Evolutionary conservation across 2,888 invertebrate genomes (phyloP), one percentile per base, ranked within the genome.

Genomic region (Eubasilissa splendida): DNA sequence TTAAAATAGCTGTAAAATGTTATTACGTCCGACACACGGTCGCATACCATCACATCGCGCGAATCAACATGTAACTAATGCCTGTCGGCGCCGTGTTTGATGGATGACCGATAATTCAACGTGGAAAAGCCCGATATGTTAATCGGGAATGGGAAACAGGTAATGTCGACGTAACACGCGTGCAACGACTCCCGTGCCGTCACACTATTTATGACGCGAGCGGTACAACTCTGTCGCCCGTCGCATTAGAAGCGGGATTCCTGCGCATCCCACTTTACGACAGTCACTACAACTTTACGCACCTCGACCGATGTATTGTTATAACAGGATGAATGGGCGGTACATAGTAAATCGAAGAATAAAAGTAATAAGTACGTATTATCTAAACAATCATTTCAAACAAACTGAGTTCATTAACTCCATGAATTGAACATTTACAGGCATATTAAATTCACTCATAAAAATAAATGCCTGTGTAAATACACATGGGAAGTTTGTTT

Each of bases 61-160:
- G 60, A 31, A 63, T 63, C 60, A 63, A 63, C 60, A 11, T 63
- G 31, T 63, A 63, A 63, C 60, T 63, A 63, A 63, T 63, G 60
- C 33, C 33, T 31, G 11, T 31, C 60, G 10, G 60, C 33, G 31
- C 60, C 33, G 33, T 63, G 60, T 63, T 63, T 63, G 60, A 63
- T 63, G 60, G 5, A 63, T 63, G 11, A 12, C 60, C 60, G 60
- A 63, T 63, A 63, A 0, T 22, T 31, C 10, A 31, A 22, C 22
- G 22, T 22, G 22, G 22, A 11, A 22, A 31, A 63, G 33, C 60
- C 60, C 22, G 60, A 31, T 63, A 63, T 63, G 60, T 63, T 63
- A 31, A 63, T 63, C 60, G 60, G 22, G 60, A 63, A 63, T 63
- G 33, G 22, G 22, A 31, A 22, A 14, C 60, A 31, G 4, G 22